Evolutionary conservation across 2,888 invertebrate species (phyloP), one percentile per base, ranked within the genome.

Genomic region (Hemistola chrysoprasaria): DNA sequence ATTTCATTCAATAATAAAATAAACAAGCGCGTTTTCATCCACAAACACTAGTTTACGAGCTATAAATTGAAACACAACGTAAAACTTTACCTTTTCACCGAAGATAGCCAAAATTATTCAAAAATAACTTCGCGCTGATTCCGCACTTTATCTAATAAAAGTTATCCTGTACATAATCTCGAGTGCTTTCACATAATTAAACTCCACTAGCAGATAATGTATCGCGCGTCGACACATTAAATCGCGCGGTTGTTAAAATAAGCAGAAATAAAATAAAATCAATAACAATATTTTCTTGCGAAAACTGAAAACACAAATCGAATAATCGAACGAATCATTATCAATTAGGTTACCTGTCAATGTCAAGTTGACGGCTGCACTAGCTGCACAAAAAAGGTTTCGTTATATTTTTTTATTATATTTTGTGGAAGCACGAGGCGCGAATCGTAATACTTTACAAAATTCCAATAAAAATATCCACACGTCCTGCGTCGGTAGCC

Each of bases 301-400:
- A 55, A 50, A 49, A 41, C 56, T 47, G 45, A 61, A 50, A 41
- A 47, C 40, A 34, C 40, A 48, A 51, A 59, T 46, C 30, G 37
- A 22, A 31, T 26, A 32, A 46, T n/a, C n/a, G n/a, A n/a, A n/a
- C n/a, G n/a, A n/a, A n/a, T n/a, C n/a, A n/a, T n/a, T n/a, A n/a
- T n/a, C n/a, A 40, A 44, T 44, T 50, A 71, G 68, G 65, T 78
- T 81, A 83, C 78, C 81, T 83, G 82, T 81, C 83, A 84, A 78
- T 56, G 71, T 71, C 70, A 67, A 69, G 22, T 24, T 45, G 44
- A 50, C 50, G 55, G 26, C 16, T 40, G 16, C 16, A 16, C 4
- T 3, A 56, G 26, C 16, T 40, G 16, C 16, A 16, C 4, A 16
- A 16, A 16, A 16, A 16, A 16, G 16, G 16, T 16, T 16, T 16